Percentiles rank a stretch among this genome's conserved stretches.
These are phyloP conservation scores for Phrynosoma platyrhinos DNA, from an alignment of 2,113 vertebrate species.

Conservation along the genomic window DNA sequence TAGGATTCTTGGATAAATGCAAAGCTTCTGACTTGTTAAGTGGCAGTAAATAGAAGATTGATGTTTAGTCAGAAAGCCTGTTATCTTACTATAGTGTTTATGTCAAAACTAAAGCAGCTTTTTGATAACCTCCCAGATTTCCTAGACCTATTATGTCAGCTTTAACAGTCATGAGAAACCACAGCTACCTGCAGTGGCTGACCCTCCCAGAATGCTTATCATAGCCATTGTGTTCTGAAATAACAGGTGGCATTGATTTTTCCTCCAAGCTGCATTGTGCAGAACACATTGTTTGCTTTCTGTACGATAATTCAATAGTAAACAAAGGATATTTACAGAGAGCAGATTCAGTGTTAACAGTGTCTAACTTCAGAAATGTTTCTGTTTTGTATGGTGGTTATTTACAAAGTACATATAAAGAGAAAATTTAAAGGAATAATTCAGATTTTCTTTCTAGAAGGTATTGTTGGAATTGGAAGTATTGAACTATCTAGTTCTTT, in stretches of 20 bases:
- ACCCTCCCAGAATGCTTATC: conserved; percentile 55
- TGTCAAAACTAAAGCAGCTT: conserved; percentile 38
- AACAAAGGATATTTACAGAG: conserved; percentile 68
- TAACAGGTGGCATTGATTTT: conserved; percentile 73
- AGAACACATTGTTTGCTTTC: conserved; percentile 69
- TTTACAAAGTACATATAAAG: conserved; percentile 44
- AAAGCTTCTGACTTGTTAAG: conserved; percentile 2
- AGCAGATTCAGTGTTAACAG: conserved; percentile 67
- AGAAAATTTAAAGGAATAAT: conserved; percentile 18
- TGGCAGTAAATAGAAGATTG: background rate
- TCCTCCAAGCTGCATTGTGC: conserved; percentile 49
- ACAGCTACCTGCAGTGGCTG: background rate
- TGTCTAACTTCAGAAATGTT: conserved; percentile 15
- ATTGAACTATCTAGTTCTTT: conserved; percentile 42
- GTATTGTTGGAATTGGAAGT: conserved; percentile 36
- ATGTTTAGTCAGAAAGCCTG: background rate
- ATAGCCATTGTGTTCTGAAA: conserved; percentile 65
- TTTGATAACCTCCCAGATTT: conserved; percentile 61
- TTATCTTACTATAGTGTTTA: conserved; percentile 24
- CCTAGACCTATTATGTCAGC: conserved; percentile 47
- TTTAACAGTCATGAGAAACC: conserved; percentile 33
- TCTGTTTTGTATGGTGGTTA: conserved; percentile 47
- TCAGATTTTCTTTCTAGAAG: conserved; percentile 37
- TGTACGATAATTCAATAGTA: conserved; percentile 67
- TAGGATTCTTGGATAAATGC: background rate